phyloP scores from a whole-genome alignment of 2,888 invertebrate species.

The Nomada ruficornis region DNA sequence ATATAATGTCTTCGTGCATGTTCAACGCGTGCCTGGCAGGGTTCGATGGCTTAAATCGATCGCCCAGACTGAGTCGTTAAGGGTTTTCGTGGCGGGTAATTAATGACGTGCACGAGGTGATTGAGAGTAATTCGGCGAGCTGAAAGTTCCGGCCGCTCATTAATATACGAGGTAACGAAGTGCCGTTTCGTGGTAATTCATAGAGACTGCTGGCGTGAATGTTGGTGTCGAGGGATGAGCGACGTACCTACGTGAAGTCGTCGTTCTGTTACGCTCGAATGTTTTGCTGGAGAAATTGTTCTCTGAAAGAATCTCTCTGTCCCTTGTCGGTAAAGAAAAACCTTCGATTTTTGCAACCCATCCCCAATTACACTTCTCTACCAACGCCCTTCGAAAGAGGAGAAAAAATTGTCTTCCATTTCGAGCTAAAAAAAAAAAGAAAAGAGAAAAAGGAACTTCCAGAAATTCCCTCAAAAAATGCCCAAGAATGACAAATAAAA shows the following conservation, averaged over 20 bases:
- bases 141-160: constrained; percentile 41
- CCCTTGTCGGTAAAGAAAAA: no score
- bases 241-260: background rate
- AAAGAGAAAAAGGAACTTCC: background rate
- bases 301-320: background rate
- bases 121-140: constrained; percentile 42
- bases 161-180: constrained; percentile 45
- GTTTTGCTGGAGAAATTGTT: background rate
- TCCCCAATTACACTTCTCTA: no score
- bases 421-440: background rate
- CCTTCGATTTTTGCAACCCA: no score
- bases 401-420: background rate
- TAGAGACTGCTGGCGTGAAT: background rate
- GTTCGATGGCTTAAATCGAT: constrained; percentile 44
- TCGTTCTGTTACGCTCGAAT: constrained; percentile 1
- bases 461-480: background rate
- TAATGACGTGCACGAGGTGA: constrained; percentile 39
- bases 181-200: constrained; percentile 33
- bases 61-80: constrained; percentile 38
- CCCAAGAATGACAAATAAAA: constrained; percentile 16
- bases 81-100: constrained; percentile 43
- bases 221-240: background rate
- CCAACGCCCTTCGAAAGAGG: background rate
- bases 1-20: constrained; percentile 16
- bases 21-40: constrained; percentile 19